Conservation (phyloP, 2,888 invertebrate genomes). For the Microplitis manilae region DNA sequence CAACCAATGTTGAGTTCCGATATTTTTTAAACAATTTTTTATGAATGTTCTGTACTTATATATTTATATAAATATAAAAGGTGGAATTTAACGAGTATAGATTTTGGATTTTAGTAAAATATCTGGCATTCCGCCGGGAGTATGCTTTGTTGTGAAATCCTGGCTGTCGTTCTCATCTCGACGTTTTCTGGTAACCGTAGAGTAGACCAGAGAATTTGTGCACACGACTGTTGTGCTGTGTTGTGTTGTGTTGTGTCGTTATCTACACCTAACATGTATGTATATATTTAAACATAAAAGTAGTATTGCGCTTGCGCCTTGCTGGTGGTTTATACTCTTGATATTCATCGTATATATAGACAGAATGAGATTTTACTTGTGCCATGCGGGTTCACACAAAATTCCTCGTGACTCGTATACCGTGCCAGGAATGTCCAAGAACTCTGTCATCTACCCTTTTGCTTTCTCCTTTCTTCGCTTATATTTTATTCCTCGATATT, state of each 20-base stretch:
- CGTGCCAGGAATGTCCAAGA: conserved; percentile 13
- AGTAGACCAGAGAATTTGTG: conserved; percentile 23
- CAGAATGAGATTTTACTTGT: conserved; percentile 13
- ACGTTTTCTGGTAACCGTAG: neutral
- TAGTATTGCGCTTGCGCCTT: neutral
- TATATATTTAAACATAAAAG: neutral
- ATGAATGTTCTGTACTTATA: no score
- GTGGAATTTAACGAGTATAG: conserved; percentile 29
- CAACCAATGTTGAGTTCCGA: no score
- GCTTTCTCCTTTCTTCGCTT: conserved; percentile 2
- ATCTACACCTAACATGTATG: neutral
- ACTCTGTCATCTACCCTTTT: conserved; percentile 9
- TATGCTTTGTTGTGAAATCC: conserved; percentile 29
- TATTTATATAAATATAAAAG: conserved; percentile 1
- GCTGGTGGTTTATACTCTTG: neutral
- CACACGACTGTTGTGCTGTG: neutral
- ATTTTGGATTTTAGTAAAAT: conserved; percentile 40
- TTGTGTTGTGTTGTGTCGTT: neutral
- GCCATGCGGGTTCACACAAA: conserved; percentile 17
- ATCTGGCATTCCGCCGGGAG: conserved; percentile 37
- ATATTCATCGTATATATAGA: conserved; percentile 8
- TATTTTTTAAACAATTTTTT: no score
- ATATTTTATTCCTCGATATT: conserved; percentile 2
- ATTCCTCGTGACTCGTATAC: conserved; percentile 15
- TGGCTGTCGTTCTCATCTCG: conserved; percentile 20